phyloP scores from a whole-genome alignment of 2,888 invertebrate genomes.

The Netelia virgata region DNA sequence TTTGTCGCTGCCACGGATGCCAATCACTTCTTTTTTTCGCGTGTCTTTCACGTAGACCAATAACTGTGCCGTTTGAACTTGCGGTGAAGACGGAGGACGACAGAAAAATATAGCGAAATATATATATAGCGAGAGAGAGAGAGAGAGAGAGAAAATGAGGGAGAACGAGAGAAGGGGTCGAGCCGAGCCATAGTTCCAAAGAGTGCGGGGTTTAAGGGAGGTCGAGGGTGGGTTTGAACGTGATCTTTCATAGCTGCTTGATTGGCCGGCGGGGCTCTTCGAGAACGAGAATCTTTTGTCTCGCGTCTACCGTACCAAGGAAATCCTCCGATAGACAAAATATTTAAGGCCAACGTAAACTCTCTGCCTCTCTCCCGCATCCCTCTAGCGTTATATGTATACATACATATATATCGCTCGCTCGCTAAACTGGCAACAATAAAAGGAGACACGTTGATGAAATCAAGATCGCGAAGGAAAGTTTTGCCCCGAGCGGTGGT shows the following conservation, averaged over 20 bases:
- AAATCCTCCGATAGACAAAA: conserved; percentile 76
- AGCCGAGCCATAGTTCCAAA: conserved; percentile 73
- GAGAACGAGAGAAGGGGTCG: conserved; percentile 68
- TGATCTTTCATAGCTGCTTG: conserved; percentile 84
- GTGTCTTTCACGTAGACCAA: background rate
- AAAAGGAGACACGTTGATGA: conserved; percentile 84
- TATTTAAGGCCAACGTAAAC: conserved; percentile 77
- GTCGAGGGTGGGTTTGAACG: conserved; percentile 78
- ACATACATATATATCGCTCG: conserved; percentile 25
- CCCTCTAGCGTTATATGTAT: background rate
- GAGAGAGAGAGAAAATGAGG: background rate
- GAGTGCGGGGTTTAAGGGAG: conserved; percentile 69
- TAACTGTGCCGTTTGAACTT: conserved; percentile 6
- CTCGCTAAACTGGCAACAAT: conserved; percentile 81
- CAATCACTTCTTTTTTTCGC: background rate
- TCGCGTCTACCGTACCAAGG: conserved; percentile 33
- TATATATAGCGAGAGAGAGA: background rate
- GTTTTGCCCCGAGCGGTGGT: conserved; percentile 73
- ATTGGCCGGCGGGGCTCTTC: conserved; percentile 79
- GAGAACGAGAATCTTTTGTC: conserved; percentile 80
- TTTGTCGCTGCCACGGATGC: background rate
- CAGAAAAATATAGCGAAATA: background rate
- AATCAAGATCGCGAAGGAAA: conserved; percentile 82
- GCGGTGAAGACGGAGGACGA: conserved; percentile 11
- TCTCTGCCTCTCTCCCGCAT: conserved; percentile 27